A percentile compares a stretch with the other conserved stretches of the same genome.
Evolutionary conservation across 1,140 invertebrate genomes (phyloP).

Genomic region (Aphaenogaster floridana): DNA sequence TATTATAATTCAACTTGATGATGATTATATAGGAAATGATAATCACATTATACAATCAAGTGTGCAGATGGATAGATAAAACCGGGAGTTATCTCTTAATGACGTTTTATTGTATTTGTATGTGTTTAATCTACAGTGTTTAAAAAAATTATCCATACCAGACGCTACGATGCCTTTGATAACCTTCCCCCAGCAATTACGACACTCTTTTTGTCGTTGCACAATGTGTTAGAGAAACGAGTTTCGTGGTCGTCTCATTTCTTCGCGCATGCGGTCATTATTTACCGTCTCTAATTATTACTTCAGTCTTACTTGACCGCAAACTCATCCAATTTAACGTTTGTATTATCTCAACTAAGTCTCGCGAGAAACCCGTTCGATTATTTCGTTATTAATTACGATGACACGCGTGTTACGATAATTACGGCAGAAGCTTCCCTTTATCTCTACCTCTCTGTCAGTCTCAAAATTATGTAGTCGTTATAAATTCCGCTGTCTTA

Average conservation of each 20-base stretch:
- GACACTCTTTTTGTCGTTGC: neutral
- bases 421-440: neutral
- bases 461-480: neutral
- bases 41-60: neutral
- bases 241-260: slow-evolving; percentile 35
- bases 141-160: neutral
- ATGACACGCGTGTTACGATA: slow-evolving; percentile 12
- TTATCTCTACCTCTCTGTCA: neutral
- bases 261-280: slow-evolving; percentile 20
- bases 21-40: neutral
- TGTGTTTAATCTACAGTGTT: neutral
- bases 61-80: neutral
- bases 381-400: slow-evolving; percentile 47
- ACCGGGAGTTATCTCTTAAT: neutral
- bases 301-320: neutral
- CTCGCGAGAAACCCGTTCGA: neutral
- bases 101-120: neutral
- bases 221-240: neutral
- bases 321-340: slow-evolving; percentile 38
- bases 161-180: neutral
- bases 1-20: neutral
- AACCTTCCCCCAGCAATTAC: slow-evolving; percentile 6
- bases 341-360: slow-evolving; percentile 1
- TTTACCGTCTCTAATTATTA: slow-evolving; percentile 36
- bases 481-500: slow-evolving; percentile 8